Percentiles rank a stretch among this genome's conserved stretches.
These are phyloP conservation scores for Stomorhina lunata DNA, from an alignment of 2,888 invertebrate genomes.

Conservation along the genomic window DNA sequence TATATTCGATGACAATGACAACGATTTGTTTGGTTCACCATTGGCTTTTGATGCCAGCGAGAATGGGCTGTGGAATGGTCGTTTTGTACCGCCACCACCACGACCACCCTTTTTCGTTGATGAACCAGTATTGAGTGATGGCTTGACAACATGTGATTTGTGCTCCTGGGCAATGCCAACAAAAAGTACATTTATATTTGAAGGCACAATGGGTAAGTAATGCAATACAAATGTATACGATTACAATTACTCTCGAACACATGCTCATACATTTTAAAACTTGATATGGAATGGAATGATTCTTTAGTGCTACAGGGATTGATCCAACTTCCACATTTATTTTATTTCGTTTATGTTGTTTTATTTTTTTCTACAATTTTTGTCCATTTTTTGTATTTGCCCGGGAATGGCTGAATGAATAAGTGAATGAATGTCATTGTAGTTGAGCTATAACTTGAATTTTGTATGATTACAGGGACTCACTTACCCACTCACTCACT, in stretches of 20 bases:
- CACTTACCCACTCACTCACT: not conserved
- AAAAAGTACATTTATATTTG: constrained; percentile 82
- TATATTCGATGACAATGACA: constrained; percentile 77
- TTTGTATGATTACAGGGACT: constrained; percentile 29
- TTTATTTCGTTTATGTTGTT: not conserved
- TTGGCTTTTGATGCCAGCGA: constrained; percentile 80
- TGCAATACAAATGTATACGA: no score
- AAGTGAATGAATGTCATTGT: constrained; percentile 43
- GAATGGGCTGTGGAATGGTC: constrained; percentile 79
- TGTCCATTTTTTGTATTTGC: constrained; percentile 18
- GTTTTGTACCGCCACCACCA: constrained; percentile 85
- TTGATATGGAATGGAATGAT: no score
- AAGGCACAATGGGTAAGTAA: constrained; percentile 83
- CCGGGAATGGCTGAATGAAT: not conserved
- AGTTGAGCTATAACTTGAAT: constrained; percentile 34
- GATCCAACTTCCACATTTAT: constrained; percentile 38
- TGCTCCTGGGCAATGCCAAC: constrained; percentile 86
- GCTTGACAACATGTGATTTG: constrained; percentile 87
- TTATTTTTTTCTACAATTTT: not conserved
- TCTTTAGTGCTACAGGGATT: not conserved
- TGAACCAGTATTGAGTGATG: constrained; percentile 83
- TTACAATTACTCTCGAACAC: no score
- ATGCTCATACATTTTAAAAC: no score
- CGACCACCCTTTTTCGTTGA: constrained; percentile 84
- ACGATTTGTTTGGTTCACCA: constrained; percentile 79